Base-by-base conservation (phyloP, 1,140 invertebrate genomes). In the Aphaenogaster rudis region DNA sequence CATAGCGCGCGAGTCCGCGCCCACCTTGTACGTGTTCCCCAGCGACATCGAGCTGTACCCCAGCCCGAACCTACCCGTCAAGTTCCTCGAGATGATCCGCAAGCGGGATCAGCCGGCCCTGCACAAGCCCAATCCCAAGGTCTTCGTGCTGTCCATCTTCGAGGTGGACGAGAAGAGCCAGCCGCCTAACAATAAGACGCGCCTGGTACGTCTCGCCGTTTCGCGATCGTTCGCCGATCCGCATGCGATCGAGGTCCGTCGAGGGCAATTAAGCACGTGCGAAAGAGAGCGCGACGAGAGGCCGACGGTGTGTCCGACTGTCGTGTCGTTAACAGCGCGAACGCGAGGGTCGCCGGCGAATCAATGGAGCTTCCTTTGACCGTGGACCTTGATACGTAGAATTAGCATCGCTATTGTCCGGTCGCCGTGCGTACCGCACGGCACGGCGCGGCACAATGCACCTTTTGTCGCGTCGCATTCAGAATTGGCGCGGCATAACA, bases 11-110 rank as follows among this genome's bases (percentile, higher is more conserved):
- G 97, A 98, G 91, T 96, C 97, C 9, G 97, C 98, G 9, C 95
- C 97, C 36, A 98, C 98, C 15, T 97, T 98, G 93, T 98, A 97
- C 94, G 96, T 99, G 54, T 96, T 99, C 82, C 97, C 98, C 7
- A 98, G 98, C 15, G 98, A 99, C 93, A 98, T 98, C 88, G 98
- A 99, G 94, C 96, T 99, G 57, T 98, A 98, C 94, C 98, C 98
- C 17, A 98, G 97, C 96, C 97, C 98, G 15, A 96, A 97, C 90
- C 93, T 98, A 81, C 97, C 97, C 28, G 95, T 96, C 7, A 97
- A 97, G 91, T 98, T 98, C 93, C 95, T 98, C 48, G 97, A 98
- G 88, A 98, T 98, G 98, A 97, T 98, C 69, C 96, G 97, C 3
- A 96, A 96, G 88, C 97, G 95, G 50, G 95, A 98, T 90, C 96